These are phyloP conservation scores for Malurus alboscapulatus DNA, from an alignment of 2,113 vertebrate genomes.

Conservation along the genomic window DNA sequence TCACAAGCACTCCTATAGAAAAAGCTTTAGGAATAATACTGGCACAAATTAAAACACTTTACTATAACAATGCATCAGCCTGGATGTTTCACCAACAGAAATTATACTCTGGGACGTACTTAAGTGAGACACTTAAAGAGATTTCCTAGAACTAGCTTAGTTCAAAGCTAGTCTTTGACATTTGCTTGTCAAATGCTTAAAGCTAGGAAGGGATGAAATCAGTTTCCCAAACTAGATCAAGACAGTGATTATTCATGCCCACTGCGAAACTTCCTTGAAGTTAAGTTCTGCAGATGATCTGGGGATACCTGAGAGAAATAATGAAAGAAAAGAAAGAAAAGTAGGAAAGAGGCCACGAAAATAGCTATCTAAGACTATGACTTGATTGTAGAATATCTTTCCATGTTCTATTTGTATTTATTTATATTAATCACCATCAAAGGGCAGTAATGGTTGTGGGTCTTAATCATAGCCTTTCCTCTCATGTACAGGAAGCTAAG, in stretches of 20 bases:
- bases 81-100: background rate
- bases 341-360: background rate
- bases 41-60: background rate
- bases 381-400: background rate
- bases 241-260: background rate
- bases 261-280: background rate
- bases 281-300: background rate
- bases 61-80: background rate
- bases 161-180: no score
- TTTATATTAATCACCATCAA: background rate
- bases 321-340: background rate
- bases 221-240: background rate
- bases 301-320: background rate
- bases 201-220: background rate
- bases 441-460: background rate
- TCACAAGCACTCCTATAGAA: background rate
- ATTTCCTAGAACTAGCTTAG: background rate
- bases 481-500: background rate
- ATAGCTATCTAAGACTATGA: background rate
- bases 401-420: background rate
- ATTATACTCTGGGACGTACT: background rate
- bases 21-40: background rate
- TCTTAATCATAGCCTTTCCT: background rate
- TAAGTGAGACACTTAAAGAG: background rate
- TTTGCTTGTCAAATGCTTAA: background rate